Evolutionary conservation across 2,797 vertebrate genomes (phyloP), one percentile per base, ranked within the genome.

Genomic region (Helostoma temminkii): DNA sequence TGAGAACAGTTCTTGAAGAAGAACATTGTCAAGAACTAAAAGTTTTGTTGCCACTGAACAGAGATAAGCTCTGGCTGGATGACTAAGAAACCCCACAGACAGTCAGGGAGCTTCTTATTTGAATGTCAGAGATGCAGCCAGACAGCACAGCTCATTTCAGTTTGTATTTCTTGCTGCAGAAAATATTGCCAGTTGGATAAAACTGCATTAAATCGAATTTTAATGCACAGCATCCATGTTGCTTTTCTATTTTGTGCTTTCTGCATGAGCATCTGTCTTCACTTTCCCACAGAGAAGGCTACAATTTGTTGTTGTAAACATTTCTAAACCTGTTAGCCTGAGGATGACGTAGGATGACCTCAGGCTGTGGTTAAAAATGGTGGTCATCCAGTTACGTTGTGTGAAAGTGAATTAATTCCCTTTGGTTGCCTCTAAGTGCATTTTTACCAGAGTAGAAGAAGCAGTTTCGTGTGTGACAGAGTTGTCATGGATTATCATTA

Each of bases 131-230:
- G 48, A 22, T 22, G 14, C 37, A 58, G 34, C 58, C 28, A 46
- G 19, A 54, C 18, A 54, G 57, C 28, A 14, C 16, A 45, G 22
- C 19, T 61, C 32, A 65, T 74, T 67, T 56, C 9, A 47, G 3
- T 36, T 49, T 55, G 19, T 50, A 18, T 12, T 48, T 65, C 16
- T 72, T 56, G 12, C 42, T 50, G 36, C 37, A 25, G 62, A 68
- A 83, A 81, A 72, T 64, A 76, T 81, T 34, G 42, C 47, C 42
- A 52, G n/a, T 68, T 88, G 84, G 60, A 79, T 86, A 69, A 80
- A 88, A 88, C 55, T 49, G 78, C 91, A 91, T 90, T 89, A 83
- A 89, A 76, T 78, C 21, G 26, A 74, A 83, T 74, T 86, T 88
- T 66, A 90, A 84, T 85, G 82, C 34, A 57, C 60, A 49, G 56